Base-by-base conservation (phyloP, 2,888 invertebrate species). In the Eumacrocentrus americanus region DNA sequence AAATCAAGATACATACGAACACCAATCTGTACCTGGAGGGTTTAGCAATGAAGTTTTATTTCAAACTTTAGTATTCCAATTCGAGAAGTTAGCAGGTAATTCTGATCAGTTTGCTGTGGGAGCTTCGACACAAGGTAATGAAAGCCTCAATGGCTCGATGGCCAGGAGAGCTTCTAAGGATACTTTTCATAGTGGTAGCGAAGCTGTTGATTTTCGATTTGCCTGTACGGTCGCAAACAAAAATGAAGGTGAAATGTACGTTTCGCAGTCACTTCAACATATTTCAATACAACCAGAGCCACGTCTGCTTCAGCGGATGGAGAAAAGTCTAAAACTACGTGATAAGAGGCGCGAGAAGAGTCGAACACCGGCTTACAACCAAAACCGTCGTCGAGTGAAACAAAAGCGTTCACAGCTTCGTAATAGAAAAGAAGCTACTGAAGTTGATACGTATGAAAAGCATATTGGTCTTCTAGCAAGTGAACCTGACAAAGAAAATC, bases 141-240 rank as follows among this genome's bases (percentile, higher is more conserved):
- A 60, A 22, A 60, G 59, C 20, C n/a, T 60, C 1, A 60, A 60
- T 47, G 25, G 47, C 18, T 37, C 50, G 1, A 54, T 60, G 54
- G 23, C 35, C 23, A 7, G 60, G n/a, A 47, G 54, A 22, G 60
- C 60, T 5, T 48, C 51, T 0, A 60, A 60, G 23, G 18, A 11
- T n/a, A 22, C 12, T 11, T 54, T 48, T 16, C 40, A 44, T 42
- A 35, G 55, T 35, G 1, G 18, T 1, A 37, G 37, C 14, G 58
- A 34, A 14, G 40, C 58, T 1, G 34, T 23, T 22, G 58, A 58
- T 16, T 37, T 23, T 20, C 50, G 60, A 3, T 40, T 35, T 52
- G 58, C 46, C 7, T 51, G 44, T 12, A 22, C 52, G 2, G 48
- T 54, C 2, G 42, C 9, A 6, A 37, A 51, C 14, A 58, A 58